Base-by-base conservation (phyloP, 1,140 invertebrate species). In the Helicorthomorpha holstii region DNA sequence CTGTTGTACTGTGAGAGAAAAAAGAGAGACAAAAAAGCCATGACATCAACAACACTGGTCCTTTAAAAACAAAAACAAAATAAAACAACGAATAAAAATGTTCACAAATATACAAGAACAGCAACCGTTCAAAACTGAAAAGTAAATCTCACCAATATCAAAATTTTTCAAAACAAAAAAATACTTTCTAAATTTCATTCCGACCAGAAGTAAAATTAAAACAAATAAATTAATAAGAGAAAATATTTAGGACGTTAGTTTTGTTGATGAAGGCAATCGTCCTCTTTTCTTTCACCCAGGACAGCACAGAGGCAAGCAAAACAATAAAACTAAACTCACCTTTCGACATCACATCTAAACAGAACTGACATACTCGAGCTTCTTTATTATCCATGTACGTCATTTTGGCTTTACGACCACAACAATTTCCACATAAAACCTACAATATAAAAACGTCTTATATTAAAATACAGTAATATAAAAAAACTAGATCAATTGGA, bases 371-470 rank as follows among this genome's bases (percentile, higher is more conserved):
- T 53, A 82, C 76, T 59, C 79, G 66, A 4, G 69, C 77, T 64
- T 78, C 75, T 60, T 69, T 71, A 63, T 69, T 75, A 22, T 76
- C 76, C 65, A 88, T 72, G 64, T 87, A 90, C 52, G 79, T 75
- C 49, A 91, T 69, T 53, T 72, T 73, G 52, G 78, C 78, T 64
- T 79, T 81, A 63, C 80, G 70, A 52, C 75, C 80, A 60, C 86
- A 90, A 67, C 88, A 92, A 53, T 78, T 75, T 19, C 78, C 79
- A 67, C 87, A 92, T 12, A 90, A 68, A 1, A 91, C 83, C 75
- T 85, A 61, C 25, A 22, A 22, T 19, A 46, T 46, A 22, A 46
- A 7, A 46, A 22, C 12, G 44, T 46, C 25, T 44, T n/a, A n/a
- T n/a, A n/a, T n/a, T 61, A 64, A 51, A 55, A 54, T 54, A 54